These are phyloP conservation scores for Oncorhynchus gorbuscha DNA, from an alignment of 2,113 vertebrate species.

Conservation along the genomic window DNA sequence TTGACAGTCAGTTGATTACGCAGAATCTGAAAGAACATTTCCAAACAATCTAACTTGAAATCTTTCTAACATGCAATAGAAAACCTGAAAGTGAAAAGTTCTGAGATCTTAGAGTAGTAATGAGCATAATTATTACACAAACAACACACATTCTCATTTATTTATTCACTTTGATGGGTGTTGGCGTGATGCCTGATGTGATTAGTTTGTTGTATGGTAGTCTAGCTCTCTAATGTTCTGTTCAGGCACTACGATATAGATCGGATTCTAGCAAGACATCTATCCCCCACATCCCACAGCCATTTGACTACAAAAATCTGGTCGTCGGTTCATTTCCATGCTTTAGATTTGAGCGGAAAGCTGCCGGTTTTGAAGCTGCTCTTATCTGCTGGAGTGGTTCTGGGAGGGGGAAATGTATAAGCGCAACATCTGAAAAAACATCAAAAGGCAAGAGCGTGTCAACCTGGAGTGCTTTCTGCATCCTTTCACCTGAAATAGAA, in stretches of 20 bases:
- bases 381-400: constrained; percentile 41
- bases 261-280: constrained; percentile 1
- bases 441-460: constrained; percentile 43
- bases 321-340: constrained; percentile 27
- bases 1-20: constrained; percentile 14
- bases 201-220: constrained; percentile 1
- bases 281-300: constrained; percentile 27
- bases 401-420: background rate
- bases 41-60: constrained; percentile 16
- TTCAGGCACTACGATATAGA: constrained; percentile 5
- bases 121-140: background rate
- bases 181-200: background rate
- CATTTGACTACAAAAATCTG: constrained; percentile 38
- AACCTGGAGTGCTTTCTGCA: constrained; percentile 25
- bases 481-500: background rate
- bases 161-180: constrained; percentile 4
- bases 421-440: constrained; percentile 30
- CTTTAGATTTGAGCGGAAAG: constrained; percentile 13
- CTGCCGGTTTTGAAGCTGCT: constrained; percentile 51
- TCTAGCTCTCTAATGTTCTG: background rate
- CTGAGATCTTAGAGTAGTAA: constrained; percentile 21
- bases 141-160: background rate
- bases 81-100: constrained; percentile 15
- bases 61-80: background rate
- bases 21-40: constrained; percentile 18